phyloP scores from a whole-genome alignment of 2,797 vertebrate species.

The Lepilemur ruficaudatus region DNA sequence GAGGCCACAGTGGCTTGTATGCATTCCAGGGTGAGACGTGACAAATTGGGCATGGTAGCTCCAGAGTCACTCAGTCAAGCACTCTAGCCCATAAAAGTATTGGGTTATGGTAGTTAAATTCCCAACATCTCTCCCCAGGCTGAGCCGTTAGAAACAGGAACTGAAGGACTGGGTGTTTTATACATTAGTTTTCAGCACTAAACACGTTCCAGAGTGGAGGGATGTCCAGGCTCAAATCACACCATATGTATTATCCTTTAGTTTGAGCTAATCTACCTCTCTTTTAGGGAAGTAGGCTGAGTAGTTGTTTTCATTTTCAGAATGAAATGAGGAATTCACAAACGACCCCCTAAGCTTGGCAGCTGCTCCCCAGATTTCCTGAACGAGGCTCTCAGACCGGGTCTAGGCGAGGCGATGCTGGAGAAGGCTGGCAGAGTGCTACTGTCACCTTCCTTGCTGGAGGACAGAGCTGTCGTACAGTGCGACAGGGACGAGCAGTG shows the following conservation, averaged over 20 bases:
- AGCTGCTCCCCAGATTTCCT: neutral
- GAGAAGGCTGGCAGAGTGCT: neutral
- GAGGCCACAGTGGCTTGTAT: neutral
- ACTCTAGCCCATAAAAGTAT: neutral
- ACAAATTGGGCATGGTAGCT: neutral
- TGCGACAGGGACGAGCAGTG: neutral
- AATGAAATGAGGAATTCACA: neutral
- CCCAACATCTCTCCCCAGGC: neutral
- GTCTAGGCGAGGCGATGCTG: neutral
- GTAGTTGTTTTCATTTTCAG: neutral
- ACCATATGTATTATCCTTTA: neutral
- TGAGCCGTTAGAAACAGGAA: neutral
- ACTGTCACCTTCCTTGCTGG: neutral
- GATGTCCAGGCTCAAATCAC: neutral
- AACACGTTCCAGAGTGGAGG: neutral
- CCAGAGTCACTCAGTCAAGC: neutral
- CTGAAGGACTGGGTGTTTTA: neutral
- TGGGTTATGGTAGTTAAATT: neutral
- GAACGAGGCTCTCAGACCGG: neutral
- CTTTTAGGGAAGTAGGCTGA: neutral
- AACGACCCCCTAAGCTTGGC: neutral
- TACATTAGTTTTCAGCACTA: neutral
- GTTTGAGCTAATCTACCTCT: neutral
- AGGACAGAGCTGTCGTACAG: neutral
- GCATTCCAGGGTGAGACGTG: neutral